Percentiles rank a stretch among this genome's conserved stretches.
phyloP scores from a whole-genome alignment of 2,888 invertebrate species.

The Cheilosia urbana region DNA sequence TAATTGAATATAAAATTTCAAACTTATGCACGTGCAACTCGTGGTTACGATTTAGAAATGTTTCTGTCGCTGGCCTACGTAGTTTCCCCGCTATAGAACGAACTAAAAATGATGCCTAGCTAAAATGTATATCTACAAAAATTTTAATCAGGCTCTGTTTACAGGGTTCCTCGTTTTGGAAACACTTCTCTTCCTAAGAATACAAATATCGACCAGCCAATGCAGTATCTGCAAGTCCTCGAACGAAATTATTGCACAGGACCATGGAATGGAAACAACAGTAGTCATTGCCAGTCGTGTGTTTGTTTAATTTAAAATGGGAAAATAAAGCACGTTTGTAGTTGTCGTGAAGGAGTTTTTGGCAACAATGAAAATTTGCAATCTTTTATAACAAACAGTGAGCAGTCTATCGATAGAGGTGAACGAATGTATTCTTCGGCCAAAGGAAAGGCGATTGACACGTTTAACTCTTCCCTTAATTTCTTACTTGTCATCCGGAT shows the following conservation, averaged over 20 bases:
- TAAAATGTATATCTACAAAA: background rate
- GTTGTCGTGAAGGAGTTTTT: too few species aligned
- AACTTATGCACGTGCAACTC: slow-evolving; percentile 41
- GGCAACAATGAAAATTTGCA: too few species aligned
- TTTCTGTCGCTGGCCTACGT: slow-evolving; percentile 14
- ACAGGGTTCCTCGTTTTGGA: slow-evolving; percentile 43
- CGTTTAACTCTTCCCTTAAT: too few species aligned
- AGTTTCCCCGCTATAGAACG: background rate
- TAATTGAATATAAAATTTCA: too few species aligned
- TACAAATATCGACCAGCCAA: slow-evolving; percentile 4
- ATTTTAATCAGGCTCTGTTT: background rate
- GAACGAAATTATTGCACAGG: slow-evolving; percentile 19
- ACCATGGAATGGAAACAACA: slow-evolving; percentile 22
- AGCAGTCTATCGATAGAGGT: too few species aligned
- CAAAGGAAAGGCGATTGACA: too few species aligned
- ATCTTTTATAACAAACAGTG: too few species aligned
- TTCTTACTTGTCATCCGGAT: too few species aligned
- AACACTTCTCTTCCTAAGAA: slow-evolving; percentile 24
- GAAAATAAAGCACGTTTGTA: too few species aligned
- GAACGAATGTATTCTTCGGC: too few species aligned
- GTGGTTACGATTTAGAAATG: slow-evolving; percentile 53
- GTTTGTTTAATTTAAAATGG: background rate
- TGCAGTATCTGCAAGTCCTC: slow-evolving; percentile 49
- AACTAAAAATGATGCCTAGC: slow-evolving; percentile 16
- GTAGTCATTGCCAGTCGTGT: background rate